These are phyloP conservation scores for Tupaia tana DNA, from an alignment of 2,113 vertebrate species.

Conservation along the genomic window DNA sequence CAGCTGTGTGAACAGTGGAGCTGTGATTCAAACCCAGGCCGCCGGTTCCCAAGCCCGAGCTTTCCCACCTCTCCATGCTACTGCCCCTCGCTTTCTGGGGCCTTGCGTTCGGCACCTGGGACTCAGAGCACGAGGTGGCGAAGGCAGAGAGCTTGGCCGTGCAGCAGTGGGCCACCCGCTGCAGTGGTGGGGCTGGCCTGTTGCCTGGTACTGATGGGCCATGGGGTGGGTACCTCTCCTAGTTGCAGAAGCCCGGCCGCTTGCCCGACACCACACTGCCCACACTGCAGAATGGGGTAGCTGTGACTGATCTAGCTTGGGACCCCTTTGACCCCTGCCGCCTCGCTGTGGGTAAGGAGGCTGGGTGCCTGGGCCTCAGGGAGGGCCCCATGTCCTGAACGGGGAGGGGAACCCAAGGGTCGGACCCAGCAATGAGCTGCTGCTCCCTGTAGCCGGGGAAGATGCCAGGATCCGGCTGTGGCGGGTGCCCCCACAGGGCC, in stretches of 20 bases:
- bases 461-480: conserved; percentile 96
- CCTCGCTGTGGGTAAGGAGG: conserved; percentile 92
- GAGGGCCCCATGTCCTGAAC: not conserved
- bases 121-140: not conserved
- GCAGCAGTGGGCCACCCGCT: not conserved
- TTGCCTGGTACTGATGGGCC: not conserved
- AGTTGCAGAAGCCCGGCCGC: conserved; percentile 93
- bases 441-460: conserved; percentile 89
- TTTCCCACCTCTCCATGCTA: not conserved
- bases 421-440: not conserved
- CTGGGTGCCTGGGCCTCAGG: not conserved
- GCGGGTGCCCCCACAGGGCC: conserved; percentile 90
- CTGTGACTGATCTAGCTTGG: conserved; percentile 93
- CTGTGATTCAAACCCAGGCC: conserved; percentile 3
- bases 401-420: not conserved
- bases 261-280: conserved; percentile 89
- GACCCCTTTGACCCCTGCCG: conserved; percentile 92
- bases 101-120: not conserved
- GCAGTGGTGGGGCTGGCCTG: not conserved
- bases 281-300: conserved; percentile 93
- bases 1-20: conserved; percentile 61
- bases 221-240: not conserved
- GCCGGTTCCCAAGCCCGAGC: not conserved
- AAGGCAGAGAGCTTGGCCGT: conserved; percentile 53
- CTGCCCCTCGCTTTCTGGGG: not conserved